These are phyloP conservation scores for Syrista parreyssii DNA, from an alignment of 2,888 invertebrate species.

Conservation along the genomic window DNA sequence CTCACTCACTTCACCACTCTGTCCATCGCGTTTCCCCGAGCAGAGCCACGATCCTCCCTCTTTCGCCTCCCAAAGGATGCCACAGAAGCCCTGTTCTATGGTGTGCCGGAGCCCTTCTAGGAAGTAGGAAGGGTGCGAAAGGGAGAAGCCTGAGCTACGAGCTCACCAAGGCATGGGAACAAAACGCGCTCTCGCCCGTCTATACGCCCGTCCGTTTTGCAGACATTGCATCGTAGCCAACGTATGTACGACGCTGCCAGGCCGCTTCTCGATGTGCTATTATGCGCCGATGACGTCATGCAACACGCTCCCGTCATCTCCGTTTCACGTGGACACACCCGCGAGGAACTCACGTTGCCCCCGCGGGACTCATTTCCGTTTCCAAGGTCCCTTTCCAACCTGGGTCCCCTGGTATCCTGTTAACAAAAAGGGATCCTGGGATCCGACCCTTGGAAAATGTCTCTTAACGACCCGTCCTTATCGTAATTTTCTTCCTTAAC, in stretches of 20 bases:
- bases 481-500: not conserved
- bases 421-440: not conserved
- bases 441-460: not conserved
- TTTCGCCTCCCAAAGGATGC: not conserved
- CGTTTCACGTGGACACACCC: not conserved
- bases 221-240: not conserved
- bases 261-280: not conserved
- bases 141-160: conserved; percentile 2
- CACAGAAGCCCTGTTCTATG: not conserved
- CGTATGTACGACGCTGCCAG: not conserved
- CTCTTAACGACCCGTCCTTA: not conserved
- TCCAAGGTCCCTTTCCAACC: not conserved
- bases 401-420: not conserved
- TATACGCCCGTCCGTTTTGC: not conserved
- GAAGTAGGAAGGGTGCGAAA: conserved; percentile 2
- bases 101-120: not conserved
- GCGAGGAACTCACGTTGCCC: not conserved
- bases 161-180: not conserved
- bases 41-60: not conserved
- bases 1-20: not conserved
- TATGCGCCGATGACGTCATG: conserved; percentile 4
- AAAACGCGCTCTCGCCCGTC: not conserved
- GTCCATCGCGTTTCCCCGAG: not conserved
- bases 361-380: not conserved
- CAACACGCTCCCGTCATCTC: not conserved